phyloP scores from a whole-genome alignment of 2,797 vertebrate genomes.

The Mormyrops attenuatus region DNA sequence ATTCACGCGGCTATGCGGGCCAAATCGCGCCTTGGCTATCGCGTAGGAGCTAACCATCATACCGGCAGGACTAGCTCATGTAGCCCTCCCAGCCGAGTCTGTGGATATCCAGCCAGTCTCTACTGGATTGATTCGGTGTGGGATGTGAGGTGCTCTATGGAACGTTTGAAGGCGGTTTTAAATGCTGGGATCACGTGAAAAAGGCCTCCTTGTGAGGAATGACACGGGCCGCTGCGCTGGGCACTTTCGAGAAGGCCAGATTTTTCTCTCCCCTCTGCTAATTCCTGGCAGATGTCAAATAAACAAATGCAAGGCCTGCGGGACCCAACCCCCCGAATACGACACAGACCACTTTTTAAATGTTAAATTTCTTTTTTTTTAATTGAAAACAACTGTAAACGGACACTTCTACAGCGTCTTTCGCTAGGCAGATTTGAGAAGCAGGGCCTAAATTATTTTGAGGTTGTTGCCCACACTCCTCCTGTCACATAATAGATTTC shows the following conservation, averaged over 20 bases:
- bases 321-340: background rate
- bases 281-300: constrained; percentile 37
- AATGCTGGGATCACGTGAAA: background rate
- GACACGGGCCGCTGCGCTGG: background rate
- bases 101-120: background rate
- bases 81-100: background rate
- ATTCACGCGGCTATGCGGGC: constrained; percentile 62
- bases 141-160: background rate
- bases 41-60: background rate
- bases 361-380: background rate
- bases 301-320: constrained; percentile 5
- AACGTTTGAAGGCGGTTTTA: background rate
- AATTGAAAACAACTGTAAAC: constrained; percentile 16
- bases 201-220: background rate
- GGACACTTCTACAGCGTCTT: background rate
- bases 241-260: background rate
- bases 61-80: background rate
- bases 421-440: background rate
- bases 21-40: constrained; percentile 45
- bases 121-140: background rate
- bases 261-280: constrained; percentile 22
- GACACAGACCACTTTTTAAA: constrained; percentile 9
- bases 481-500: background rate
- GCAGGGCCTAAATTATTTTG: background rate
- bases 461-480: background rate